Evolutionary conservation across 2,888 invertebrate genomes (phyloP).

Genomic region (Spilarctia lutea): DNA sequence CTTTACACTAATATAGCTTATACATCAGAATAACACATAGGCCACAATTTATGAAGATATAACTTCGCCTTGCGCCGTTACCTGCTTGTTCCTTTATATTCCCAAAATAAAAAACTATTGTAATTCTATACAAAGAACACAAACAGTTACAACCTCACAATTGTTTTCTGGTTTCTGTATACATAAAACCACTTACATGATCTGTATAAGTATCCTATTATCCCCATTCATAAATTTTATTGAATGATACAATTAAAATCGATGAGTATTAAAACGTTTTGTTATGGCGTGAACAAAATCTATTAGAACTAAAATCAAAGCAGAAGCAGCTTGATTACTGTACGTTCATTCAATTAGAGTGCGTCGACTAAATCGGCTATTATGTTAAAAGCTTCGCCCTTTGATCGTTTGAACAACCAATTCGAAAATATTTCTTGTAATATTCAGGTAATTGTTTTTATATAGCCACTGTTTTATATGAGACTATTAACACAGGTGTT

Average conservation of each 20-base stretch:
- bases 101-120: no score
- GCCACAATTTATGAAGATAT: no score
- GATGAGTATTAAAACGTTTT: slow-evolving; percentile 54
- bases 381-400: slow-evolving; percentile 57
- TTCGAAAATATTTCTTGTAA: slow-evolving; percentile 15
- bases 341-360: slow-evolving; percentile 66
- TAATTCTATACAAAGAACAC: background rate
- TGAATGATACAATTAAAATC: slow-evolving; percentile 46
- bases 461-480: background rate
- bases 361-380: slow-evolving; percentile 59
- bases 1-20: no score
- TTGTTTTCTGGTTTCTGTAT: background rate
- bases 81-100: no score
- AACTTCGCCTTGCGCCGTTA: no score
- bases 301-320: slow-evolving; percentile 69
- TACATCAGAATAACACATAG: no score
- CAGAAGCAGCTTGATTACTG: slow-evolving; percentile 63
- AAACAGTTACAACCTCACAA: background rate
- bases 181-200: background rate
- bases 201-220: slow-evolving; percentile 8
- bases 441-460: slow-evolving; percentile 1
- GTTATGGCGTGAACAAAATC: slow-evolving; percentile 62
- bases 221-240: slow-evolving; percentile 10
- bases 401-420: slow-evolving; percentile 28
- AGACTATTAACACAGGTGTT: background rate